A percentile compares a stretch with the other conserved stretches of the same genome.
These are phyloP conservation scores for Thamnaconus septentrionalis DNA, from an alignment of 2,113 vertebrate genomes.

Conservation along the genomic window DNA sequence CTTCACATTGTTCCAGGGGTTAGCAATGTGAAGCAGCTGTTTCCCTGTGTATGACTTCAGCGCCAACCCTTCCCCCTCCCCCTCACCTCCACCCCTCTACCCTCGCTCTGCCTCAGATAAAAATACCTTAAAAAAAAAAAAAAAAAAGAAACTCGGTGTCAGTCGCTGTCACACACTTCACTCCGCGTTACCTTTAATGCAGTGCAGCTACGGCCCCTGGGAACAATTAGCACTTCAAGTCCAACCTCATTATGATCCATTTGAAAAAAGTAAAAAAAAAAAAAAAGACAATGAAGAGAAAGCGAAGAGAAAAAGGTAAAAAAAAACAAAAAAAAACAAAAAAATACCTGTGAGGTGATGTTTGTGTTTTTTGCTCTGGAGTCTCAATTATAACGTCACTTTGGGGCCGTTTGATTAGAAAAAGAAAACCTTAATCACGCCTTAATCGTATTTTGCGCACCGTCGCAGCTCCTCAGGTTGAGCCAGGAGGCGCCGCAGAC, in stretches of 20 bases:
- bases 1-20: conserved; percentile 74
- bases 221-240: conserved; percentile 31
- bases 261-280: too few relatives aligned
- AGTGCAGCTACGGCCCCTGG: conserved; percentile 8
- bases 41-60: conserved; percentile 66
- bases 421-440: background rate
- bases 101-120: background rate
- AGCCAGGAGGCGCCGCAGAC: too few relatives aligned
- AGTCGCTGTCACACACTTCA: conserved; percentile 8
- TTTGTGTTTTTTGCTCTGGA: background rate
- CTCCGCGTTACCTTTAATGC: conserved; percentile 25
- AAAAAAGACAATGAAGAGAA: too few relatives aligned
- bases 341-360: background rate
- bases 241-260: conserved; percentile 25
- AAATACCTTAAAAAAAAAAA: conserved; percentile 26
- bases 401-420: too few relatives aligned
- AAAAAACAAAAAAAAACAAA: background rate
- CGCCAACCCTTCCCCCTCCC: conserved; percentile 43
- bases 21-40: conserved; percentile 76
- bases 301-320: too few relatives aligned
- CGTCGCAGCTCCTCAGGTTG: background rate
- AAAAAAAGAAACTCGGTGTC: conserved; percentile 10
- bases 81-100: background rate
- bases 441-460: background rate
- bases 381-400: too few relatives aligned